Conservation (phyloP, 1,140 invertebrate species). For the Hyphantria cunea region DNA sequence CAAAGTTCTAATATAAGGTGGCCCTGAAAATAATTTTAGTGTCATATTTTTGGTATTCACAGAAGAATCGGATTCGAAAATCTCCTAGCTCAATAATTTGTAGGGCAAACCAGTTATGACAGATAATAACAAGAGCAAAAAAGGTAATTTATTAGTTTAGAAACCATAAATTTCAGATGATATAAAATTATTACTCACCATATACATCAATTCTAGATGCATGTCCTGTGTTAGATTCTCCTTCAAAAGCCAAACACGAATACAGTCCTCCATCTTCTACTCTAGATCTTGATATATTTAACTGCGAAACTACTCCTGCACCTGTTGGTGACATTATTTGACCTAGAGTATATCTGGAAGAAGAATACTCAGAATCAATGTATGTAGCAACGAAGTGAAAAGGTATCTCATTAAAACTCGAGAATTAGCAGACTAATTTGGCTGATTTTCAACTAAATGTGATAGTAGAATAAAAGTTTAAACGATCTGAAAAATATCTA, state of each 20-base stretch:
- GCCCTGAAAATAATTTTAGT: slow-evolving; percentile 81
- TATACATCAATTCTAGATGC: slow-evolving; percentile 91
- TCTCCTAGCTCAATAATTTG: too few species aligned
- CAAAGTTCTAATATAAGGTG: slow-evolving; percentile 90
- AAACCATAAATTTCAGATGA: not conserved
- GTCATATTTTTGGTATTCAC: not conserved
- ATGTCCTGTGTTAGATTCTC: slow-evolving; percentile 86
- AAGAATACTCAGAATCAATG: too few species aligned
- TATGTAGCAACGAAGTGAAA: too few species aligned
- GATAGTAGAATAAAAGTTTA: too few species aligned
- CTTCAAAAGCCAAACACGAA: slow-evolving; percentile 89
- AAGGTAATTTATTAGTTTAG: not conserved
- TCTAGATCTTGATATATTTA: slow-evolving; percentile 90
- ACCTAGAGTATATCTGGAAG: slow-evolving; percentile 83
- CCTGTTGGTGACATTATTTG: slow-evolving; percentile 86
- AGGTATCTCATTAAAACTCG: too few species aligned
- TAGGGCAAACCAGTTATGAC: too few species aligned
- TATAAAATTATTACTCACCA: slow-evolving; percentile 82
- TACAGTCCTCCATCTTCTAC: slow-evolving; percentile 92
- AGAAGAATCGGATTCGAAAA: not conserved
- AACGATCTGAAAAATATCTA: too few species aligned
- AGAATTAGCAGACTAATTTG: too few species aligned
- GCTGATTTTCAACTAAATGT: too few species aligned
- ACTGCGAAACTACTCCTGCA: slow-evolving; percentile 91
- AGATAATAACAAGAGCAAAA: not conserved